Conservation (phyloP, 2,797 vertebrate species). For the Takifugu rubripes region DNA sequence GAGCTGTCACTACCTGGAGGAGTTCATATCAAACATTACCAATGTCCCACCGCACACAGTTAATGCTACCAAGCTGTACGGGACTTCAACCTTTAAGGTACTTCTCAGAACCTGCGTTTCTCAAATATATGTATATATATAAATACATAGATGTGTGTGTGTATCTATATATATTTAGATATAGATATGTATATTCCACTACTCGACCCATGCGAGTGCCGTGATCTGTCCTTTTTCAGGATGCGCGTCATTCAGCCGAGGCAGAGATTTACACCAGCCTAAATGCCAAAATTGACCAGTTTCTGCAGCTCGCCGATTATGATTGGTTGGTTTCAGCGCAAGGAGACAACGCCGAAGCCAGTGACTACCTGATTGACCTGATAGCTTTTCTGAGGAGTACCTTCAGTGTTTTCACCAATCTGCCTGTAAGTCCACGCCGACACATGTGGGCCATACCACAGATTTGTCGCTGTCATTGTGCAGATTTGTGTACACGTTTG, state of each 20-base stretch:
- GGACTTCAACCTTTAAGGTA: constrained; percentile 96
- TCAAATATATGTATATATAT: no score
- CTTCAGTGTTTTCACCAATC: constrained; percentile 93
- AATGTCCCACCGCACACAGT: constrained; percentile 89
- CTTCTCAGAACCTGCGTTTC: not conserved
- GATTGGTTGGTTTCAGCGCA: constrained; percentile 83
- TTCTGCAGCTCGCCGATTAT: constrained; percentile 94
- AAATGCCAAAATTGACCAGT: constrained; percentile 97
- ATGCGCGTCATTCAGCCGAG: constrained; percentile 91
- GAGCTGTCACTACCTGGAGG: constrained; percentile 92
- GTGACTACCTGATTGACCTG: constrained; percentile 91
- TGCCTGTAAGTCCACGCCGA: constrained; percentile 83
- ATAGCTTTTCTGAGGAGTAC: constrained; percentile 93
- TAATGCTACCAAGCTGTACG: constrained; percentile 92
- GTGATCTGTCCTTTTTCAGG: constrained; percentile 63
- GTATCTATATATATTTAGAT: no score
- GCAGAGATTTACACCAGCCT: constrained; percentile 96
- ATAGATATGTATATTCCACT: not conserved
- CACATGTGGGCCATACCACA: constrained; percentile 2
- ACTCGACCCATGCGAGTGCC: not conserved
- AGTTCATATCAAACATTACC: constrained; percentile 97
- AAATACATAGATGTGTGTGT: no score
- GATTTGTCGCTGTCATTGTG: no score
- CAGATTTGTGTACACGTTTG: no score
- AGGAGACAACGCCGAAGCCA: constrained; percentile 67